Percentiles rank a stretch among this genome's conserved stretches.
phyloP scores from a whole-genome alignment of 2,888 invertebrate genomes.

The Opisthograptis luteolata region DNA sequence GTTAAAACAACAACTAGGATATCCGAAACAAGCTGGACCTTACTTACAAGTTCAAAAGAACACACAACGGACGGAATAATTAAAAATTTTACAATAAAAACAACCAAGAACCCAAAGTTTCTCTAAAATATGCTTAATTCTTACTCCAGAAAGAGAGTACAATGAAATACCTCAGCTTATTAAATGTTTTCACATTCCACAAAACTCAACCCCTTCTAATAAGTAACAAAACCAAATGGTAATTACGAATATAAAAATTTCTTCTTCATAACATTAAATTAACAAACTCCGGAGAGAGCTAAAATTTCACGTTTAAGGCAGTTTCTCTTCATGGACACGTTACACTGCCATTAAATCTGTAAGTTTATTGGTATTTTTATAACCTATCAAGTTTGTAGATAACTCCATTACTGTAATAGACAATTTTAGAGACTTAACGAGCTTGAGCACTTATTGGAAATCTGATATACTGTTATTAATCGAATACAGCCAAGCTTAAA shows the following conservation, averaged over 20 bases:
- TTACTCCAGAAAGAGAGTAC: background rate
- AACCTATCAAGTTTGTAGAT: conserved; percentile 34
- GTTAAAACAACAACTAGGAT: conserved; percentile 32
- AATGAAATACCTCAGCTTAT: background rate
- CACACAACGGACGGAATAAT: conserved; percentile 25
- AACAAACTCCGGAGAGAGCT: background rate
- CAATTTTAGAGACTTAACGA: conserved; percentile 60
- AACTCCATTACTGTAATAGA: conserved; percentile 51
- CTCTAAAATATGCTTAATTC: conserved; percentile 2
- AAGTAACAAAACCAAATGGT: conserved; percentile 10
- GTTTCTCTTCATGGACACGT: conserved; percentile 10
- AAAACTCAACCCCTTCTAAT: conserved; percentile 4
- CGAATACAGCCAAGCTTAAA: conserved; percentile 46
- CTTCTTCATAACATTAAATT: conserved; percentile 7
- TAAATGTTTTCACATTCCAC: conserved; percentile 1
- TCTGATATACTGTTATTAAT: conserved; percentile 54
- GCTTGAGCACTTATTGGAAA: conserved; percentile 50
- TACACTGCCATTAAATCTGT: conserved; percentile 22
- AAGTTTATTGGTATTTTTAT: conserved; percentile 30
- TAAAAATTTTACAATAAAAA: conserved; percentile 15
- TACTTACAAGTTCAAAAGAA: conserved; percentile 16
- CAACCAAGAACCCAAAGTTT: conserved; percentile 12
- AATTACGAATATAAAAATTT: conserved; percentile 1
- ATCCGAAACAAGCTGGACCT: conserved; percentile 29
- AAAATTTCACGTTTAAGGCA: conserved; percentile 12